These are phyloP conservation scores for Cervus canadensis DNA, from an alignment of 2,113 vertebrate species.

Conservation along the genomic window DNA sequence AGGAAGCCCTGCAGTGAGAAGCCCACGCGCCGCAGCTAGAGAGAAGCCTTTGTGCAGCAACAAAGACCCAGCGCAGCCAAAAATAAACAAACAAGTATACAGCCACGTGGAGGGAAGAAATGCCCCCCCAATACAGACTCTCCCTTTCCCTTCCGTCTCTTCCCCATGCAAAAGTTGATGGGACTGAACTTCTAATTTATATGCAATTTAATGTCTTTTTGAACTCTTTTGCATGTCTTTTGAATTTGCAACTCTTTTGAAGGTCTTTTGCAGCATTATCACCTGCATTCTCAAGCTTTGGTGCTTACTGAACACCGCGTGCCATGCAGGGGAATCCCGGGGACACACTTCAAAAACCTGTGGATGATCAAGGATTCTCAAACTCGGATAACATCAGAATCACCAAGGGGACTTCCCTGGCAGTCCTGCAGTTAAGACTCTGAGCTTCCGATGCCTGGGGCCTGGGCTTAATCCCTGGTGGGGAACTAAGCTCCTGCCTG, in stretches of 20 bases:
- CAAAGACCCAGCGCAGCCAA: background rate
- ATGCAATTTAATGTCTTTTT: background rate
- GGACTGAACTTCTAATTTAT: background rate
- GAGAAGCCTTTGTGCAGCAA: background rate
- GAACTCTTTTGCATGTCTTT: background rate
- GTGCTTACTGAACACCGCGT: background rate
- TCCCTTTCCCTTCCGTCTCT: background rate
- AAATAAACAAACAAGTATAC: background rate
- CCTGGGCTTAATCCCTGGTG: background rate
- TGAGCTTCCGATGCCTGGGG: background rate
- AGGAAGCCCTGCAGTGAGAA: background rate
- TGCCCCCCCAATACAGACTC: background rate
- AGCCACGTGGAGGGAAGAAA: background rate
- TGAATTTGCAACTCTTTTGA: too few relatives aligned
- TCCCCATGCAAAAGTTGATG: background rate
- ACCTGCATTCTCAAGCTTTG: background rate
- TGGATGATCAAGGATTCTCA: background rate
- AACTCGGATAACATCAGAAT: background rate
- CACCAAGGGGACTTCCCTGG: background rate
- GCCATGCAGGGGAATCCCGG: background rate
- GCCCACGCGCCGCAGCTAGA: background rate
- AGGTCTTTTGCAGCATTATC: background rate
- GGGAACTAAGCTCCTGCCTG: background rate
- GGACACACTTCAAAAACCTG: background rate
- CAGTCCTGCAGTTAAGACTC: background rate